These are phyloP conservation scores for Tachypleus tridentatus DNA, from an alignment of 1,140 invertebrate genomes.

Conservation along the genomic window DNA sequence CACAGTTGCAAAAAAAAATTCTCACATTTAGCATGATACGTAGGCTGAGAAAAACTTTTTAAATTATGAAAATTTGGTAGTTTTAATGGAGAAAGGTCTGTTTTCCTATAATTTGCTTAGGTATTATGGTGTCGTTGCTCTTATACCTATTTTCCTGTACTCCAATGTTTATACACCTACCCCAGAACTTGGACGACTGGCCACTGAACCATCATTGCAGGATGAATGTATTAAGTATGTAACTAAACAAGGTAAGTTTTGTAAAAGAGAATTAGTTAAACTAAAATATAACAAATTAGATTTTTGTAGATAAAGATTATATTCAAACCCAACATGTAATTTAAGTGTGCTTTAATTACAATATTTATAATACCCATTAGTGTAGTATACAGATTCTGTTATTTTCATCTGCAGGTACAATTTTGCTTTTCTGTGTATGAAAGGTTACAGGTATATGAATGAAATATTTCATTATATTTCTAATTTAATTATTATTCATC, in stretches of 20 bases:
- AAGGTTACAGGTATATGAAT: too few species aligned
- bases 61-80: slow-evolving; percentile 1
- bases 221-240: slow-evolving; percentile 60
- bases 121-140: slow-evolving; percentile 58
- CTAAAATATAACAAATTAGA: too few species aligned
- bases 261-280: not conserved
- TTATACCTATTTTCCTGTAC: slow-evolving; percentile 87
- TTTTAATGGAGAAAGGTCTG: too few species aligned
- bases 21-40: not conserved
- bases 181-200: slow-evolving; percentile 48
- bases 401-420: too few species aligned
- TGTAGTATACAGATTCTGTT: too few species aligned
- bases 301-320: too few species aligned
- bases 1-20: not conserved
- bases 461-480: too few species aligned
- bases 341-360: too few species aligned
- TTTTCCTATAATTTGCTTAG: slow-evolving; percentile 29
- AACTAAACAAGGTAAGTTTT: slow-evolving; percentile 42
- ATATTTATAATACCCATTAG: too few species aligned
- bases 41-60: not conserved
- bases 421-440: too few species aligned
- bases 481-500: too few species aligned
- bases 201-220: slow-evolving; percentile 50
- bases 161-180: slow-evolving; percentile 84
- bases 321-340: too few species aligned